phyloP scores from a whole-genome alignment of 2,888 invertebrate species.

The Griposia aprilina region DNA sequence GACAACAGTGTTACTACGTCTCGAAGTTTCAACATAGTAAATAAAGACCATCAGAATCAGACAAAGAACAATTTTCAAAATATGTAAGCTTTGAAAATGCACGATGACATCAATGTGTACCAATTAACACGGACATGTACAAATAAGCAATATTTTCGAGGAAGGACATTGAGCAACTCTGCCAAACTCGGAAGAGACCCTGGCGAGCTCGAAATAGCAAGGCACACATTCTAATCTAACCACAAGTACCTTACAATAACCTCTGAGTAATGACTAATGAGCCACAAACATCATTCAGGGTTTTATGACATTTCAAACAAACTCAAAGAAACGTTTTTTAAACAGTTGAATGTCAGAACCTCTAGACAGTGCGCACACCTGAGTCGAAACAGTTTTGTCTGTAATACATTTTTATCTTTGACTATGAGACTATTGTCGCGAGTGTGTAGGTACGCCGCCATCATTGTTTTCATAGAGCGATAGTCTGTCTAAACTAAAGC shows the following conservation, averaged over 20 bases:
- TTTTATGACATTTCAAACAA: conserved; percentile 11
- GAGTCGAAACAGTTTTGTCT: neutral
- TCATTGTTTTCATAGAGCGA: neutral
- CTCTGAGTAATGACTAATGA: conserved; percentile 42
- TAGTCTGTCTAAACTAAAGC: neutral
- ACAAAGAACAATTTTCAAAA: neutral
- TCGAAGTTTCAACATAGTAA: conserved; percentile 6
- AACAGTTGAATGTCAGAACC: no score
- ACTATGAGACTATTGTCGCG: neutral
- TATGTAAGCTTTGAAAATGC: conserved; percentile 11
- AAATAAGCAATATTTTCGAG: conserved; percentile 63
- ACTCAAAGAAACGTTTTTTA: neutral
- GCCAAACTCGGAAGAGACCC: conserved; percentile 75
- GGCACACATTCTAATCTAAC: conserved; percentile 68
- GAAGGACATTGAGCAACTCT: conserved; percentile 58
- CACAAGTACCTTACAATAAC: conserved; percentile 44
- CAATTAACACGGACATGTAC: conserved; percentile 60
- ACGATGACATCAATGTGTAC: conserved; percentile 65
- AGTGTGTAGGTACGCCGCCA: neutral
- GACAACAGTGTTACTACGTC: conserved; percentile 2
- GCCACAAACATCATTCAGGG: conserved; percentile 23
- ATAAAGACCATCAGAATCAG: neutral
- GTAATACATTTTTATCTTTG: neutral
- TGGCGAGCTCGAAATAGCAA: conserved; percentile 70
- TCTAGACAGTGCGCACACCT: neutral